Evolutionary conservation across 1,140 invertebrate genomes (phyloP), one percentile per base, ranked within the genome.

Genomic region (Lasioglossum baleicum): DNA sequence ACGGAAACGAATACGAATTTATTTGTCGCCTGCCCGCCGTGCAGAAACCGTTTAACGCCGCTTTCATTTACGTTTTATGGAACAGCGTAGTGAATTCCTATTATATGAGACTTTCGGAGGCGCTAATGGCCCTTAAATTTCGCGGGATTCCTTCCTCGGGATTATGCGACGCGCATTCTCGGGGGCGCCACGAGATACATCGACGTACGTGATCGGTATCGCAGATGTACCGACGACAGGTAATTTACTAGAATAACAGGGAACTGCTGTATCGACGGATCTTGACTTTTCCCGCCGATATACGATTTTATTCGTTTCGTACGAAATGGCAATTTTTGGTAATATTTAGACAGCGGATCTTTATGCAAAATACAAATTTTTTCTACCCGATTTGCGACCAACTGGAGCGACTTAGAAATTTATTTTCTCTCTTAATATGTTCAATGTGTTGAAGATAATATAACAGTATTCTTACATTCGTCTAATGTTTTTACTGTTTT

Each of bases 181-280:
- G 69, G 26, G 61, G 69, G 60, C 76, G 60, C 69, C 69, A 79
- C 69, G 20, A 35, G n/a, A 26, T 26, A 44, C 76, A 8, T 6
- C 8, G 20, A 7, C 2, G 10, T 7, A 11, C 31, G 2, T 53
- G 63, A 71, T 77, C 69, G 76, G 76, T 73, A 79, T 42, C 68
- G n/a, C 61, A 53, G 76, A 44, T 65, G 11, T 79, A 71, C 76
- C 69, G 69, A 65, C 76, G 20, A 72, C 4, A 48, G 68, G 7
- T 79, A 73, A 64, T 73, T 15, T 42, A 66, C 6, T 11, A n/a
- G 6, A 1, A 2, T 11, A 8, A 26, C 26, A 48, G 64, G 26
- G 22, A 77, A 53, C 75, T 77, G 61, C 66, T 22, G 8, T 77
- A 77, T 64, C 67, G 60, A 69, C 75, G 31, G 64, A 26, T 51